phyloP scores from a whole-genome alignment of 2,797 vertebrate species.

The Rhodeus uyekii region DNA sequence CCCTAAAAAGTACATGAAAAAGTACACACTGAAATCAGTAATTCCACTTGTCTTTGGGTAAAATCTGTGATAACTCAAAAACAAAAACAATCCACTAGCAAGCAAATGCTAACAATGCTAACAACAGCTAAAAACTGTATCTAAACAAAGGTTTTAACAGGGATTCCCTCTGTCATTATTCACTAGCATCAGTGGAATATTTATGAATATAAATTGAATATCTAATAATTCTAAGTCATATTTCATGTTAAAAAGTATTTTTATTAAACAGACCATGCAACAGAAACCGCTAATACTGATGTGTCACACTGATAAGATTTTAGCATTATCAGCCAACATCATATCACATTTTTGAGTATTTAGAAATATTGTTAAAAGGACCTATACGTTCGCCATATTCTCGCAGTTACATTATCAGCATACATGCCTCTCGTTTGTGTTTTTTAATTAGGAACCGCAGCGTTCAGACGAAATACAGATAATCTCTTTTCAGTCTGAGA shows the following conservation, averaged over 20 bases:
- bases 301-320: not conserved
- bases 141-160: not conserved
- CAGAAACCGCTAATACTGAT: not conserved
- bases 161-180: not conserved
- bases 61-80: not conserved
- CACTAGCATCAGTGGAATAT: not conserved
- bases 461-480: slow-evolving; percentile 72
- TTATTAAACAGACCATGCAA: not conserved
- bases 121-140: not conserved
- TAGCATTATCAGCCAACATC: slow-evolving; percentile 12
- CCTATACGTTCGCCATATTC: slow-evolving; percentile 51
- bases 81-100: not conserved
- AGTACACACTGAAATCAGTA: not conserved
- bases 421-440: slow-evolving; percentile 47
- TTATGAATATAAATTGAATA: not conserved
- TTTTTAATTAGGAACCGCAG: slow-evolving; percentile 74
- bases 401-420: slow-evolving; percentile 58
- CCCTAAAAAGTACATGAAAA: not conserved
- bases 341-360: slow-evolving; percentile 19
- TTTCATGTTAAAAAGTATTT: not conserved
- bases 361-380: slow-evolving; percentile 66
- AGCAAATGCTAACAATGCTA: not conserved
- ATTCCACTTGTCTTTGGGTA: not conserved
- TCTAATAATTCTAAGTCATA: not conserved
- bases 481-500: slow-evolving; percentile 79